A percentile compares a stretch with the other conserved stretches of the same genome.
Conservation (phyloP, 1,140 invertebrate genomes). For the Bombus sylvicola region DNA sequence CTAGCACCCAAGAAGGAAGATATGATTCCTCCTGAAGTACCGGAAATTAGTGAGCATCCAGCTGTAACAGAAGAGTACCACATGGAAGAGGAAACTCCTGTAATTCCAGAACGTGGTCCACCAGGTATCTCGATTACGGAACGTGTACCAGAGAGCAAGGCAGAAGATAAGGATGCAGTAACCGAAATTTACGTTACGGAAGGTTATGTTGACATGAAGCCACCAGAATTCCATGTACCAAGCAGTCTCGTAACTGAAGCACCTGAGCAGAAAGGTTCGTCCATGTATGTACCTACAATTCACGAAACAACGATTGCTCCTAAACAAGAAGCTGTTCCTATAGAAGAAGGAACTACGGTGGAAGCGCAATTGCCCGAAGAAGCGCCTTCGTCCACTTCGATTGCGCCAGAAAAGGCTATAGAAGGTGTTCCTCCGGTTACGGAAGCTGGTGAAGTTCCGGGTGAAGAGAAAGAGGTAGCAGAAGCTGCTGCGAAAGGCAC, state of each 20-base stretch:
- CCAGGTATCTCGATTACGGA: slow-evolving; percentile 71
- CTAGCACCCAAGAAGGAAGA: slow-evolving; percentile 47
- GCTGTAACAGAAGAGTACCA: background rate
- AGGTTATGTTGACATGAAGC: slow-evolving; percentile 51
- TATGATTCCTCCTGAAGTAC: slow-evolving; percentile 1
- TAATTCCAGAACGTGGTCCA: slow-evolving; percentile 63
- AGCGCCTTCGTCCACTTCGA: background rate
- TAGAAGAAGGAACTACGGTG: background rate
- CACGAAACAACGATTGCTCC: slow-evolving; percentile 9
- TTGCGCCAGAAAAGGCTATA: background rate
- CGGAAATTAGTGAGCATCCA: background rate
- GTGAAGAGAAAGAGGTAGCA: slow-evolving; percentile 8
- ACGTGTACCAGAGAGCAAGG: slow-evolving; percentile 74
- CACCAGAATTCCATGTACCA: slow-evolving; percentile 52
- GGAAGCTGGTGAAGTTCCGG: background rate
- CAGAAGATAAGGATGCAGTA: slow-evolving; percentile 74
- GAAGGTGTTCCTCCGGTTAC: slow-evolving; percentile 17
- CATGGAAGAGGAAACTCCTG: slow-evolving; percentile 21
- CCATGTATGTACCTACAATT: slow-evolving; percentile 41
- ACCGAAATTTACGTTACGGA: slow-evolving; percentile 64
- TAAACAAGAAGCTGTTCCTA: background rate
- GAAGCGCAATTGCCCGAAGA: background rate
- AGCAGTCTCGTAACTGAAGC: slow-evolving; percentile 65
- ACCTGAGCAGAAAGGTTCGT: slow-evolving; percentile 41
- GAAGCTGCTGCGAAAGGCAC: slow-evolving; percentile 27